Base-by-base conservation (phyloP, 2,888 invertebrate species). In the Plebejus melissa region DNA sequence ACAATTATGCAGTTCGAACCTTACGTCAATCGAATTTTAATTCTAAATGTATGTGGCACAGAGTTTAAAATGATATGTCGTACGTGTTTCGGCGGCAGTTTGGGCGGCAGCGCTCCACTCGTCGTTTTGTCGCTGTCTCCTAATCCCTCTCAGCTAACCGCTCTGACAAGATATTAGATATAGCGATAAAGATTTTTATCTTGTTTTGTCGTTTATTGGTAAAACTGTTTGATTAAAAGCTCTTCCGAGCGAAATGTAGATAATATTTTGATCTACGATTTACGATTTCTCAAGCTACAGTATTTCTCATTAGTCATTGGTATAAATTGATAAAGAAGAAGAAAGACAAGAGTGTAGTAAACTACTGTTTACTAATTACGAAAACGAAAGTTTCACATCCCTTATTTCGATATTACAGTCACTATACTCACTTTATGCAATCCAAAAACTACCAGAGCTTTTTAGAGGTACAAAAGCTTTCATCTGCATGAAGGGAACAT, bases 61-160 rank as follows among this genome's bases (percentile, higher is more conserved):
- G 72, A 32, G 50, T 54, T 28, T 46, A 50, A 16, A 22, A 32
- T 50, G 11, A 32, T 28, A 16, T 71, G 50, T 72, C 70, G 54
- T 54, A 50, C 50, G 36, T 13, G 71, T 69, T 38, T 75, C 60
- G 76, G 60, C 76, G 75, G 74, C 69, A 54, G 76, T 74, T 75
- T 78, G 76, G 72, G 77, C 76, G 75, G 75, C 76, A 75, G 75
- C 69, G 65, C 69, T 76, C 75, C 78, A 77, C 65, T 89, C 85
- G 83, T 89, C 89, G 89, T 91, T 92, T 92, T 91, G 91, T 91
- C 85, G 85, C 89, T 87, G 88, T 88, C 89, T 88, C 84, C 85
- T 90, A 88, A 92, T 91, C 89, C 86, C 85, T 89, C 89, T 93
- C 90, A 92, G 88, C 91, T 93, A 92, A 93, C 91, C 91, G 91